A percentile compares a stretch with the other conserved stretches of the same genome.
Conservation (phyloP, 2,888 invertebrate species). For the Bibio marci region DNA sequence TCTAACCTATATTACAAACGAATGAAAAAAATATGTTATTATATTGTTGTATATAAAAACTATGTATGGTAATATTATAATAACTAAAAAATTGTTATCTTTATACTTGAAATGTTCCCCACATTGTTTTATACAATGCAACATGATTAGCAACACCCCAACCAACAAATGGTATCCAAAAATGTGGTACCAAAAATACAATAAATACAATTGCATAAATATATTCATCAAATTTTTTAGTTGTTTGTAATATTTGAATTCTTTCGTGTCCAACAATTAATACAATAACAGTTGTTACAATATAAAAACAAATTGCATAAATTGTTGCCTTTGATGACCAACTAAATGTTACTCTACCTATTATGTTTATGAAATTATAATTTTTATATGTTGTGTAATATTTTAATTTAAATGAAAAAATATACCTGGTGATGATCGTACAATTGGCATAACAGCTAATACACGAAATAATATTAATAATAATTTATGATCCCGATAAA, state of each 20-base stretch:
- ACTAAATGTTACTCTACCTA: slow-evolving; percentile 36
- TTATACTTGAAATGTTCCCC: slow-evolving; percentile 45
- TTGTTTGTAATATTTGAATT: slow-evolving; percentile 39
- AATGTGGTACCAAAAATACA: slow-evolving; percentile 47
- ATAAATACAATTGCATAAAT: slow-evolving; percentile 51
- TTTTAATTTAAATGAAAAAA: neutral
- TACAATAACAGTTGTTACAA: slow-evolving; percentile 37
- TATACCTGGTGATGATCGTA: slow-evolving; percentile 36
- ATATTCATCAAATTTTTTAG: slow-evolving; percentile 47
- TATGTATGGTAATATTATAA: neutral
- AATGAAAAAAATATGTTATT: neutral
- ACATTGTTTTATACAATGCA: slow-evolving; percentile 49
- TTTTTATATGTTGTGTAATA: neutral
- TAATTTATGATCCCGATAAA: slow-evolving; percentile 48
- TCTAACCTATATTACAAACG: slow-evolving; percentile 28
- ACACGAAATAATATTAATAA: slow-evolving; percentile 41
- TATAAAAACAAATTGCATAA: slow-evolving; percentile 47
- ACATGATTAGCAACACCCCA: slow-evolving; percentile 54
- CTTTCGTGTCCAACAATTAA: slow-evolving; percentile 43
- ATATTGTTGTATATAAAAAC: neutral
- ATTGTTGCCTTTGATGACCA: slow-evolving; percentile 44
- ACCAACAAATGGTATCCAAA: slow-evolving; percentile 45
- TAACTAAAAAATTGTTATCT: neutral
- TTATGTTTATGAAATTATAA: neutral
- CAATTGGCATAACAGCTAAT: slow-evolving; percentile 48